Evolutionary conservation across 2,888 invertebrate species (phyloP), one percentile per base, ranked within the genome.

Genomic region (Cephus nigrinus): DNA sequence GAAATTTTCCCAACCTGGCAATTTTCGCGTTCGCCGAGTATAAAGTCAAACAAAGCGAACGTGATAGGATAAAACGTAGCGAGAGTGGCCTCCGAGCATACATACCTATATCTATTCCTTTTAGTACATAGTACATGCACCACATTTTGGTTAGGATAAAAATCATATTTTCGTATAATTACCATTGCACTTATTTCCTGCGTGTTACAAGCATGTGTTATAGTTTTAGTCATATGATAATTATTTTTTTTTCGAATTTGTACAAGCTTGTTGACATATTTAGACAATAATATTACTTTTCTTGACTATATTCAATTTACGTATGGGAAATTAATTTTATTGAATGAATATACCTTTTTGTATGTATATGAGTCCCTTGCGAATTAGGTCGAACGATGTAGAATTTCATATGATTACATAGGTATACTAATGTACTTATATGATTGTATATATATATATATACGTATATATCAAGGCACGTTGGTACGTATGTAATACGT

Each of bases 1-100:
- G 55, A 55, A 55, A 55, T 55, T 55, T 55, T 5, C 55, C 55
- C 23, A 55, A 71, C 31, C 12, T 33, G 31, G 71, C 32, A 71
- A 71, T 71, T 71, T 71, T 71, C 71, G 15, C 33, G 12, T 71
- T 73, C 34, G 73, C 76, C 68, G 12, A 32, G 72, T 11, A 76
- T 76, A 76, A 73, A 76, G 73, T 68, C 76, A 76, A 76, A 76
- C 73, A 76, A 73, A 76, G 68, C 73, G 71, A 72, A 76, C 34
- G 30, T 40, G 71, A 40, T 34, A 34, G 32, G 34, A 72, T 76
- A 76, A 76, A 76, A 71, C 69, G 69, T 12, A n/a, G n/a, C 76
- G 35, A 76, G 40, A 76, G 72, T 36, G 69, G 72, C 36, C 69
- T 30, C 68, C 1, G 9, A 23, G 55, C 23, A 55, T 55, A 23